phyloP scores from a whole-genome alignment of 2,888 invertebrate species.

The Entomobrya multifasciata region DNA sequence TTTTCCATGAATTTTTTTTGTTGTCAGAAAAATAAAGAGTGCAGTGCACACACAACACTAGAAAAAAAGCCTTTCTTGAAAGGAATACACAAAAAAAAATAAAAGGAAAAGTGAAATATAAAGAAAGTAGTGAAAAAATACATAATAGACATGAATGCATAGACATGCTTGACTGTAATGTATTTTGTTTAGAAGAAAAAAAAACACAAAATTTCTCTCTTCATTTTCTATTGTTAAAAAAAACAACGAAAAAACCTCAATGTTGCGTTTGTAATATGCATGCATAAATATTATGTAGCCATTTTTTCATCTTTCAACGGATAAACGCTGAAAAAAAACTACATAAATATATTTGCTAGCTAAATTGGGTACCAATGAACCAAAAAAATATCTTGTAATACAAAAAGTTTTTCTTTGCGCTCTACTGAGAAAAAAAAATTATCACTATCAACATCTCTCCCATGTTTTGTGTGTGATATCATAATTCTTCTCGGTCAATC shows the following conservation, averaged over 20 bases:
- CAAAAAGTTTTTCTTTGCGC: too few relatives aligned
- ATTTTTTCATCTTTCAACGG: neutral
- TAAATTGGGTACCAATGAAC: too few relatives aligned
- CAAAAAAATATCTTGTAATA: too few relatives aligned
- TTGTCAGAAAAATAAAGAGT: constrained; percentile 21
- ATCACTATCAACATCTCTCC: neutral
- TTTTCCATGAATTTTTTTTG: constrained; percentile 43
- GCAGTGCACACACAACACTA: constrained; percentile 1
- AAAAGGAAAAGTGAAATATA: neutral
- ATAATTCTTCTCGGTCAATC: constrained; percentile 60
- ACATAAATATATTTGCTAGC: neutral
- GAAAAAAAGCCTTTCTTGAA: neutral
- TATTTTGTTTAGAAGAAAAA: constrained; percentile 6
- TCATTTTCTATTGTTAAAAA: neutral
- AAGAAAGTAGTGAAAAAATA: neutral
- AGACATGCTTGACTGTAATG: neutral
- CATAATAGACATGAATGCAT: constrained; percentile 14
- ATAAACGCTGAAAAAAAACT: neutral
- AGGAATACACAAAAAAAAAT: neutral
- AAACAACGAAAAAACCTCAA: constrained; percentile 31
- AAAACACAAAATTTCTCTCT: constrained; percentile 34
- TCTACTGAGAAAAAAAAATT: neutral
- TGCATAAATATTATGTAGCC: neutral
- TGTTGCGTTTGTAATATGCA: neutral
- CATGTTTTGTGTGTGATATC: constrained; percentile 44